Evolutionary conservation across 2,888 invertebrate genomes (phyloP).

Genomic region (Hesperia comma): DNA sequence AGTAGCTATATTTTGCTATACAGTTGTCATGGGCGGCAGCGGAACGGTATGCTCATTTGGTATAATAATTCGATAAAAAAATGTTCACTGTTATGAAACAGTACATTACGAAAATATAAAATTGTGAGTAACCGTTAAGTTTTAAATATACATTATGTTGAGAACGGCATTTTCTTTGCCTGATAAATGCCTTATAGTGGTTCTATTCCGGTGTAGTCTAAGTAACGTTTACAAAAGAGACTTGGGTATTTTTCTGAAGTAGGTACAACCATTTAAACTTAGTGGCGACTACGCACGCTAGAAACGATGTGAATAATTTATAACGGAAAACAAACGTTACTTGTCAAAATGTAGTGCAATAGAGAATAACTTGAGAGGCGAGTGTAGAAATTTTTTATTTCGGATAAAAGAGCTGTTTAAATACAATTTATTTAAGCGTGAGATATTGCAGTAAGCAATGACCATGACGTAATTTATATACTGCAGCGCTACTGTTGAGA

Average conservation of each 20-base stretch:
- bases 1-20: no score
- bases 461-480: slow-evolving; percentile 11
- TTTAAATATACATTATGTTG: not conserved
- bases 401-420: slow-evolving; percentile 24
- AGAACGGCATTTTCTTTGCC: not conserved
- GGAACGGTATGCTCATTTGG: no score
- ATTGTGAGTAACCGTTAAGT: no score
- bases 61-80: no score
- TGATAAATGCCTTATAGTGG: not conserved
- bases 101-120: no score
- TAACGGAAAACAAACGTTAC: slow-evolving; percentile 29
- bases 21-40: no score
- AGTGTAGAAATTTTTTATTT: slow-evolving; percentile 33
- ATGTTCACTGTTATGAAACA: no score
- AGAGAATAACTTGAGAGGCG: slow-evolving; percentile 27
- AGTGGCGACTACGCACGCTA: slow-evolving; percentile 31
- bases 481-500: slow-evolving; percentile 10
- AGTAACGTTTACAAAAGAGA: slow-evolving; percentile 1
- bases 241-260: slow-evolving; percentile 22
- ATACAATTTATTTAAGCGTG: slow-evolving; percentile 5
- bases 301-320: slow-evolving; percentile 28
- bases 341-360: slow-evolving; percentile 34
- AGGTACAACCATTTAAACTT: slow-evolving; percentile 29
- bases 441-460: slow-evolving; percentile 10
- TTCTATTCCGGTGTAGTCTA: slow-evolving; percentile 8